A percentile compares a stretch with the other conserved stretches of the same genome.
Evolutionary conservation across 2,888 invertebrate species (phyloP).

Genomic region (Euzetes globulus): DNA sequence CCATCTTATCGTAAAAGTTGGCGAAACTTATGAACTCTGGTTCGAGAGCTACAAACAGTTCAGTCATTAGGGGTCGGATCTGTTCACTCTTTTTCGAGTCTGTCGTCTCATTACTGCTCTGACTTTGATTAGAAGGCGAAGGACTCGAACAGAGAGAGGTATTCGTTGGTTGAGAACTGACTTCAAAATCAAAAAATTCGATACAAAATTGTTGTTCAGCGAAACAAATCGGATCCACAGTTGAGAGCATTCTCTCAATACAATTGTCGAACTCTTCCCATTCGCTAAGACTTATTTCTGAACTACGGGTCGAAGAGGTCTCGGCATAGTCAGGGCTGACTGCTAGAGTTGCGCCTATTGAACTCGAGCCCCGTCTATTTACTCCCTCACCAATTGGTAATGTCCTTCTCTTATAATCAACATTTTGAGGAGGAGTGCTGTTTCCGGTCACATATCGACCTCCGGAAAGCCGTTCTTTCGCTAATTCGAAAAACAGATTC

Average conservation of each 20-base stretch:
- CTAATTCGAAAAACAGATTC: constrained; percentile 66
- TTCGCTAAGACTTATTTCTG: constrained; percentile 44
- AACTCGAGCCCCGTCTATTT: constrained; percentile 32
- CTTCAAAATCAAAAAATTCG: constrained; percentile 72
- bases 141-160: constrained; percentile 28
- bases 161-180: constrained; percentile 25
- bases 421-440: constrained; percentile 45
- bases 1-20: constrained; percentile 72
- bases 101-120: constrained; percentile 31
- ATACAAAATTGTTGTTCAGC: constrained; percentile 93
- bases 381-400: constrained; percentile 22
- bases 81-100: constrained; percentile 48
- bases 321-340: constrained; percentile 25
- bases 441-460: constrained; percentile 46
- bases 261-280: constrained; percentile 43
- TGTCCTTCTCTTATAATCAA: constrained; percentile 44
- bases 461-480: constrained; percentile 54
- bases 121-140: constrained; percentile 37
- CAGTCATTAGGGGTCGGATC: constrained; percentile 63
- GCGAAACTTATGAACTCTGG: constrained; percentile 77
- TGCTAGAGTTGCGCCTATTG: background rate
- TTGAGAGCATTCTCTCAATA: constrained; percentile 73
- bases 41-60: constrained; percentile 80
- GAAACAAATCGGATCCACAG: constrained; percentile 81
- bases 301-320: constrained; percentile 33